phyloP scores from a whole-genome alignment of 2,888 invertebrate genomes.

The Serripes groenlandicus region DNA sequence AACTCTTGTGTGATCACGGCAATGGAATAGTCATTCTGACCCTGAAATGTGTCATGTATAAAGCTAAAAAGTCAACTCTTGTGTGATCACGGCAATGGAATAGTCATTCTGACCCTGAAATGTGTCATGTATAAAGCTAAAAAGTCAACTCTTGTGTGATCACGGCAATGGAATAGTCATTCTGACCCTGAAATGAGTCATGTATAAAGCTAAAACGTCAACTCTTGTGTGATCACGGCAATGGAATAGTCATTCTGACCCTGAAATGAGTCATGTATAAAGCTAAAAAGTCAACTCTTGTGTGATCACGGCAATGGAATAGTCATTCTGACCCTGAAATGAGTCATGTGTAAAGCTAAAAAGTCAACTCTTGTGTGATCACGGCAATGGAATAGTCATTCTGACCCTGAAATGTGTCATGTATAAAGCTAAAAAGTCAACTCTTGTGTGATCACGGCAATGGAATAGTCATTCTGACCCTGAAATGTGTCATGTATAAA shows the following conservation, averaged over 20 bases:
- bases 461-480: slow-evolving; percentile 85
- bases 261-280: too few relatives aligned
- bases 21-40: slow-evolving; percentile 84
- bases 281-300: slow-evolving; percentile 81
- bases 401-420: slow-evolving; percentile 83
- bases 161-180: too few relatives aligned
- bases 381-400: slow-evolving; percentile 84
- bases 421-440: too few relatives aligned
- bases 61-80: too few relatives aligned
- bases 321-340: slow-evolving; percentile 84
- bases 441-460: slow-evolving; percentile 83
- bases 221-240: slow-evolving; percentile 82
- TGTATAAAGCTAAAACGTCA: too few relatives aligned
- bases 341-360: too few relatives aligned
- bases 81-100: background rate
- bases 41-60: slow-evolving; percentile 70
- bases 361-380: slow-evolving; percentile 83
- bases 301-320: slow-evolving; percentile 84
- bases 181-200: too few relatives aligned
- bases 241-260: slow-evolving; percentile 85
- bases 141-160: too few relatives aligned
- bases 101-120: too few relatives aligned
- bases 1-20: slow-evolving; percentile 84
- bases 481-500: too few relatives aligned
- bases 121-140: too few relatives aligned